phyloP scores from a whole-genome alignment of 1,140 invertebrate genomes.

The Diplogasteroides magnus region DNA sequence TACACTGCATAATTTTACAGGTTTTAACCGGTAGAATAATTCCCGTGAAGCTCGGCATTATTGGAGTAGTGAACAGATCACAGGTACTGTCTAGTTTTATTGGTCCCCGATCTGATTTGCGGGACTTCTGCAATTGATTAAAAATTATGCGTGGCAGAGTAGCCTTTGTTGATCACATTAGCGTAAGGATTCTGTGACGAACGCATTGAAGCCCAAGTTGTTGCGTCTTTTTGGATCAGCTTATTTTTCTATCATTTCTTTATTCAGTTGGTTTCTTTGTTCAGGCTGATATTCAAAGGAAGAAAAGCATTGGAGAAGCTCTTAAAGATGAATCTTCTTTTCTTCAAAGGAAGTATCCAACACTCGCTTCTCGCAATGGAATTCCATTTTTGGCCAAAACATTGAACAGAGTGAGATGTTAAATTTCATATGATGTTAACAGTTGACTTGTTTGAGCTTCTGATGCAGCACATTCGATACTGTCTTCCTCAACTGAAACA shows the following conservation, averaged over 20 bases:
- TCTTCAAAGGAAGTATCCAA: slow-evolving; percentile 92
- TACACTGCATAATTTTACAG: too few relatives aligned
- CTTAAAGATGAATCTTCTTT: slow-evolving; percentile 88
- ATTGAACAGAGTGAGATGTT: slow-evolving; percentile 79
- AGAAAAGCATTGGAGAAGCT: slow-evolving; percentile 77
- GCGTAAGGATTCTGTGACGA: too few relatives aligned
- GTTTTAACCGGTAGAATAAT: slow-evolving; percentile 93
- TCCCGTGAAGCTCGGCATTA: slow-evolving; percentile 94
- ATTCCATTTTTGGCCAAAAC: slow-evolving; percentile 95
- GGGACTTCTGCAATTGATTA: too few relatives aligned
- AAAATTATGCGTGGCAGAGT: too few relatives aligned
- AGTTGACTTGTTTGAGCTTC: slow-evolving; percentile 61
- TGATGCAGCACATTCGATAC: slow-evolving; percentile 98
- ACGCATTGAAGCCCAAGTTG: too few relatives aligned
- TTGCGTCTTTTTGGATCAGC: too few relatives aligned
- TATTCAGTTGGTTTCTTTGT: too few relatives aligned
- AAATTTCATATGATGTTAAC: too few relatives aligned
- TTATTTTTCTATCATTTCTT: background rate
- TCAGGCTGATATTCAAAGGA: slow-evolving; percentile 71
- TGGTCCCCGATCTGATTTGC: too few relatives aligned
- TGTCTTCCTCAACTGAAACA: slow-evolving; percentile 96
- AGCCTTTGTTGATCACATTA: too few relatives aligned
- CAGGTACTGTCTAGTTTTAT: too few relatives aligned
- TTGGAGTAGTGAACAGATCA: slow-evolving; percentile 94
- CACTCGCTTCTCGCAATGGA: slow-evolving; percentile 87